phyloP scores from a whole-genome alignment of 2,113 vertebrate genomes.

The Crypturellus undulatus region DNA sequence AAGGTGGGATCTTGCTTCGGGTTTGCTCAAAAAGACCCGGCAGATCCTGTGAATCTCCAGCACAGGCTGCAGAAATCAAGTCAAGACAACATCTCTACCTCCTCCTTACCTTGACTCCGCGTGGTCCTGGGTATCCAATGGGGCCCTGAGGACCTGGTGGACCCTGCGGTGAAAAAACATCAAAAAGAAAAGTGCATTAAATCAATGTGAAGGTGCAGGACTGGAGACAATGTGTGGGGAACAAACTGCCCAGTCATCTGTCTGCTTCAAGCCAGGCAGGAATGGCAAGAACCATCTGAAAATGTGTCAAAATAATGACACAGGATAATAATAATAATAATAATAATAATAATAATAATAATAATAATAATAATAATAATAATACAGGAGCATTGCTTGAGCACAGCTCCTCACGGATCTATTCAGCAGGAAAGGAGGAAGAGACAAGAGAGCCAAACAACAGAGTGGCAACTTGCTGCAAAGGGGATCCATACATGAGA shows the following conservation, averaged over 20 bases:
- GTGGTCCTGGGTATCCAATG: slow-evolving; percentile 92
- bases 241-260: neutral
- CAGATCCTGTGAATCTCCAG: neutral
- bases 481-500: neutral
- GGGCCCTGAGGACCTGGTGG: slow-evolving; percentile 94
- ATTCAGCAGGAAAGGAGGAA: neutral
- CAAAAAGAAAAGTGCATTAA: neutral
- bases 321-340: too few species aligned
- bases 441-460: neutral
- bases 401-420: neutral
- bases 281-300: neutral
- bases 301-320: neutral
- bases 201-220: neutral
- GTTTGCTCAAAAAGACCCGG: too few species aligned
- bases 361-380: neutral
- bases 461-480: neutral
- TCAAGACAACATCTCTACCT: rapidly evolving
- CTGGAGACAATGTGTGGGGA: rapidly evolving
- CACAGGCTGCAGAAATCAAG: neutral
- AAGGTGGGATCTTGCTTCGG: neutral
- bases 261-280: rapidly evolving
- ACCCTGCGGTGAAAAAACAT: slow-evolving; percentile 77
- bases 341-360: too few species aligned
- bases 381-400: neutral
- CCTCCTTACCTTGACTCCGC: slow-evolving; percentile 93